Conservation (phyloP, 1,140 invertebrate genomes). For the Patella vulgata region DNA sequence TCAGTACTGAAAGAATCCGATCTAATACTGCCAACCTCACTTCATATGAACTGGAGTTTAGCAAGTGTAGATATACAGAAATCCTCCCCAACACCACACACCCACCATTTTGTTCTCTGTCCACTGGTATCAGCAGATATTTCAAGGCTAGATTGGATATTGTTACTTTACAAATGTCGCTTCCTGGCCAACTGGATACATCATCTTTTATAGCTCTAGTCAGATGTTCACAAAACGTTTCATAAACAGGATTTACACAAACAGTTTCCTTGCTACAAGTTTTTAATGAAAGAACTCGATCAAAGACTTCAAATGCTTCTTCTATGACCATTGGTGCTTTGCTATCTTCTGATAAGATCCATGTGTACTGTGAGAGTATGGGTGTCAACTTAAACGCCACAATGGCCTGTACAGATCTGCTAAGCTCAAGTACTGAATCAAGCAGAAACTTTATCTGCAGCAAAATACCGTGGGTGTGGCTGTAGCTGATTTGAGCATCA, state of each 20-base stretch:
- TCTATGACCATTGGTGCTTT: no score
- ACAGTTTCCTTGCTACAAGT: no score
- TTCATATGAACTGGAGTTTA: constrained; percentile 36
- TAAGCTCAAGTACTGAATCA: not conserved
- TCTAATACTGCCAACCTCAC: constrained; percentile 37
- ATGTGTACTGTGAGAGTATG: not conserved
- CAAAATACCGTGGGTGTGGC: constrained; percentile 70
- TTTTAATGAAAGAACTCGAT: no score
- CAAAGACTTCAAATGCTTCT: not conserved
- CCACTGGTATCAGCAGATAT: not conserved
- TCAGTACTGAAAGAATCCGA: no score
- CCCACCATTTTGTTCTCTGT: not conserved
- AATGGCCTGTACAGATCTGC: not conserved
- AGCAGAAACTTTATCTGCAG: constrained; percentile 66
- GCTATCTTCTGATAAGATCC: no score
- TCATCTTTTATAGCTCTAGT: no score
- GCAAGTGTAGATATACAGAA: constrained; percentile 12
- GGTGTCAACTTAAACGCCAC: not conserved
- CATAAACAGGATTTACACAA: no score
- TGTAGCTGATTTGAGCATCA: constrained; percentile 59
- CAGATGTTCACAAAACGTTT: no score
- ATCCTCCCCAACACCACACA: not conserved
- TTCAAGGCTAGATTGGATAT: no score
- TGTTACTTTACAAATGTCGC: no score
- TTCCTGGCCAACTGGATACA: no score